Conservation (phyloP, 2,113 vertebrate species). For the Coturnix japonica region DNA sequence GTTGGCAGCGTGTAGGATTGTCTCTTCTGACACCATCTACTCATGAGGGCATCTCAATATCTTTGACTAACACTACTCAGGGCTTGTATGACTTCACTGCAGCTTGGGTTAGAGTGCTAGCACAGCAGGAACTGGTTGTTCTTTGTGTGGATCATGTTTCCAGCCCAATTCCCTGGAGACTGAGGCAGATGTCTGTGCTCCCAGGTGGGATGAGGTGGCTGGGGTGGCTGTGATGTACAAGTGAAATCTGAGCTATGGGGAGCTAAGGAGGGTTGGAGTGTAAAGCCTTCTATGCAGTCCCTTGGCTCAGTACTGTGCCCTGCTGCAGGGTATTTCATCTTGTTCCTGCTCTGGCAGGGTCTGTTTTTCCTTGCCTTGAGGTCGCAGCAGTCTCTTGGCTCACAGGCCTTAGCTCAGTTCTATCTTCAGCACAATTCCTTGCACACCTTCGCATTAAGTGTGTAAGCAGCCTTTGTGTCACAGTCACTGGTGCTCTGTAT, state of each 20-base stretch:
- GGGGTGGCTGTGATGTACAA: background rate
- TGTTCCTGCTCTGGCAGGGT: background rate
- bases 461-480: background rate
- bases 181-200: background rate
- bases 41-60: background rate
- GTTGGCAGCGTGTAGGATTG: background rate
- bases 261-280: background rate
- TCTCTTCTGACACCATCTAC: background rate
- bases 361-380: background rate
- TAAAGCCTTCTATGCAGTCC: background rate
- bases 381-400: background rate
- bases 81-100: background rate
- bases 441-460: background rate
- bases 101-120: background rate
- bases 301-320: background rate
- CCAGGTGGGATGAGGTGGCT: background rate
- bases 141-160: background rate
- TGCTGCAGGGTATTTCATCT: background rate
- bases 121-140: background rate
- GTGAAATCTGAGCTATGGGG: background rate
- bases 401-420: too few species aligned
- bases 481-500: background rate
- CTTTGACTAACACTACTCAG: background rate
- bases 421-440: background rate
- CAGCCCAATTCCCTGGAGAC: accelerated